phyloP scores from a whole-genome alignment of 2,888 invertebrate genomes.

The Drosophila stalkeri region DNA sequence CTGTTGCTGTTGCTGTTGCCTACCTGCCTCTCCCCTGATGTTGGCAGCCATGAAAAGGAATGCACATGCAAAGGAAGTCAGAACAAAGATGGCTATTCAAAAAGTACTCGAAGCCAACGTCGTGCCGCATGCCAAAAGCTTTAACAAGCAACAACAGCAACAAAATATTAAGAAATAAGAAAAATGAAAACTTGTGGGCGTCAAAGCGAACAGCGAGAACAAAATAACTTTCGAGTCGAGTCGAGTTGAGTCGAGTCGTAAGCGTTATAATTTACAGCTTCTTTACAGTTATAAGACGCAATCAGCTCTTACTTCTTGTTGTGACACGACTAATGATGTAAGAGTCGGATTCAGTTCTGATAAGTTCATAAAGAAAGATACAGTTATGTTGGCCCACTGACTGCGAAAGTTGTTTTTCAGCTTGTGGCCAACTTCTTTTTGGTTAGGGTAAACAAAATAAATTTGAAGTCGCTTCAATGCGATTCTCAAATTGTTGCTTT shows the following conservation, averaged over 20 bases:
- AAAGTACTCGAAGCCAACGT: constrained; percentile 28
- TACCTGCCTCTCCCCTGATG: background rate
- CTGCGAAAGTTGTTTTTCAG: constrained; percentile 2
- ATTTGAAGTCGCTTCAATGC: constrained; percentile 1
- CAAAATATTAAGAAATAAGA: background rate
- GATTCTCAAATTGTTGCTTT: background rate
- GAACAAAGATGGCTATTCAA: constrained; percentile 48
- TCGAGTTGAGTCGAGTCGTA: constrained; percentile 27
- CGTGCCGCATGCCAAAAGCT: constrained; percentile 47
- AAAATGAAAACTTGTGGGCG: constrained; percentile 1
- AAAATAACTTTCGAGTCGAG: constrained; percentile 23
- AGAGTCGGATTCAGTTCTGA: constrained; percentile 2
- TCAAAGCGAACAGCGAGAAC: background rate
- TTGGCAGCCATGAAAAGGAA: constrained; percentile 61
- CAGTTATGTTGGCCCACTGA: constrained; percentile 38
- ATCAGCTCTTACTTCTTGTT: background rate
- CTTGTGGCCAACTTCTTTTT: background rate
- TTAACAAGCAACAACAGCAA: background rate
- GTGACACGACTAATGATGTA: constrained; percentile 21
- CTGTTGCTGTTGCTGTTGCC: constrained; percentile 6
- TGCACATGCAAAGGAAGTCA: constrained; percentile 66
- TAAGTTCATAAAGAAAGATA: constrained; percentile 9
- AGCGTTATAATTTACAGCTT: constrained; percentile 52
- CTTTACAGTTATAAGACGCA: constrained; percentile 42
- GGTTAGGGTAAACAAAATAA: background rate